These are phyloP conservation scores for Xylocopa sonorina DNA, from an alignment of 1,140 invertebrate genomes.

Conservation along the genomic window DNA sequence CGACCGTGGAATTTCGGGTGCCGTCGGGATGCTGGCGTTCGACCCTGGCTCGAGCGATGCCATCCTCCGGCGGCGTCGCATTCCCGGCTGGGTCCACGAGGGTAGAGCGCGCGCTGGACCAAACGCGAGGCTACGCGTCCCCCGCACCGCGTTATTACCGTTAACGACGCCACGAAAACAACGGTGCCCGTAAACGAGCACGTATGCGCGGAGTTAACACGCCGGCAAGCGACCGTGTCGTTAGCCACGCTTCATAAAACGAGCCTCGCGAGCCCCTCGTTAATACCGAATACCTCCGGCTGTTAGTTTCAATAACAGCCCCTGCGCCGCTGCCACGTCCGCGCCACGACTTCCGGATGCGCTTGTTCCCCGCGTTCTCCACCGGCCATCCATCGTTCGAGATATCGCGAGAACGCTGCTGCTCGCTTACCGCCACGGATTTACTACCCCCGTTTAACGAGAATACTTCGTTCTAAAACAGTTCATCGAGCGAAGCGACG, in stretches of 20 bases:
- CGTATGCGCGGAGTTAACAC: slow-evolving; percentile 37
- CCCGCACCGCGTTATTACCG: slow-evolving; percentile 48
- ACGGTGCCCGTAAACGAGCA: slow-evolving; percentile 53
- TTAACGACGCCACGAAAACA: slow-evolving; percentile 60
- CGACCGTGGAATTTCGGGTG: slow-evolving; percentile 25
- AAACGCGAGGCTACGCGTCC: background rate
- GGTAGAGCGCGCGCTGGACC: background rate
- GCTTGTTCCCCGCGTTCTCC: too few relatives aligned
- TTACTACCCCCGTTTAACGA: too few relatives aligned
- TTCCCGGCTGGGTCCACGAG: background rate
- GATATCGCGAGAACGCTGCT: too few relatives aligned
- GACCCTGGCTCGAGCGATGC: background rate
- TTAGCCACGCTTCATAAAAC: slow-evolving; percentile 60
- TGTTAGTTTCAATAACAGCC: slow-evolving; percentile 59
- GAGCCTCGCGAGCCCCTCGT: slow-evolving; percentile 56
- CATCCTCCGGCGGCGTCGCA: background rate
- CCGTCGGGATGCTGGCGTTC: slow-evolving; percentile 23
- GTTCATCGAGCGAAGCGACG: background rate
- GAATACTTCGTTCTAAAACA: too few relatives aligned
- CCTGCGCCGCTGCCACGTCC: background rate
- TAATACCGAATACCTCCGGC: slow-evolving; percentile 54
- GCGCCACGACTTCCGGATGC: background rate
- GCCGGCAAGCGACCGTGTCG: slow-evolving; percentile 29
- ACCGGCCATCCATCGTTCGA: too few relatives aligned
- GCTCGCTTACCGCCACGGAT: too few relatives aligned